Conservation (phyloP, 2,113 vertebrate species). For the Gasterosteus nipponicus region DNA sequence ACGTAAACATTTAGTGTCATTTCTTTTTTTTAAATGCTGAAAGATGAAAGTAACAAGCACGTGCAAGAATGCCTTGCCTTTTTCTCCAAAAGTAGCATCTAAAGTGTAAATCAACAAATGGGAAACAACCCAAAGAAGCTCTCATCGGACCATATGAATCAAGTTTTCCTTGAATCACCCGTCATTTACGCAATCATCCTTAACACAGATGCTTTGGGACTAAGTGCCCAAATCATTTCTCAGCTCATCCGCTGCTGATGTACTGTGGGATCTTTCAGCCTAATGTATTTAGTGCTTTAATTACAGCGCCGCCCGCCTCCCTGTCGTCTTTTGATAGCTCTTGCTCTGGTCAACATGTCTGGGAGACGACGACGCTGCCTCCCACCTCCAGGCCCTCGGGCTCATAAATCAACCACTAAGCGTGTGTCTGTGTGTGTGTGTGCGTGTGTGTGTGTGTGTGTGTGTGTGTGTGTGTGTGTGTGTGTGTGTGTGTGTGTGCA, state of each 20-base stretch:
- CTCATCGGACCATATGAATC: conserved; percentile 43
- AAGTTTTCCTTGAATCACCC: conserved; percentile 46
- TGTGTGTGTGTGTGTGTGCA: conserved; percentile 18
- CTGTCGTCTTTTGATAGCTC: conserved; percentile 60
- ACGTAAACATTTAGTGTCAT: not conserved
- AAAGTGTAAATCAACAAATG: not conserved
- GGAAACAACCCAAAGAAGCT: conserved; percentile 17
- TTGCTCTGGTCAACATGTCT: conserved; percentile 76
- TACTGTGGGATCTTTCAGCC: conserved; percentile 53
- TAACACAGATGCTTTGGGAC: conserved; percentile 60
- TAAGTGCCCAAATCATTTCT: conserved; percentile 46
- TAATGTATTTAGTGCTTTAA: conserved; percentile 73
- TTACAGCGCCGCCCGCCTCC: conserved; percentile 60
- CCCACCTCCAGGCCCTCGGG: conserved; percentile 66
- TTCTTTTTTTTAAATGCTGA: not conserved
- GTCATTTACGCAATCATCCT: conserved; percentile 64
- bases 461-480: conserved; percentile 12
- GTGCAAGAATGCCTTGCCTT: not conserved
- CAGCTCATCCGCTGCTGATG: conserved; percentile 46
- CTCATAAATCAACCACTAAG: conserved; percentile 67
- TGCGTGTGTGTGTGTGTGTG: conserved; percentile 20
- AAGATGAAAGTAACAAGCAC: not conserved
- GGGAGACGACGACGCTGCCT: conserved; percentile 61
- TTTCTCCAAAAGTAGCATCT: not conserved
- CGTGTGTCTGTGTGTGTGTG: conserved; percentile 18